Conservation (phyloP, 2,113 vertebrate genomes). For the Myanophis thanlyinensis region DNA sequence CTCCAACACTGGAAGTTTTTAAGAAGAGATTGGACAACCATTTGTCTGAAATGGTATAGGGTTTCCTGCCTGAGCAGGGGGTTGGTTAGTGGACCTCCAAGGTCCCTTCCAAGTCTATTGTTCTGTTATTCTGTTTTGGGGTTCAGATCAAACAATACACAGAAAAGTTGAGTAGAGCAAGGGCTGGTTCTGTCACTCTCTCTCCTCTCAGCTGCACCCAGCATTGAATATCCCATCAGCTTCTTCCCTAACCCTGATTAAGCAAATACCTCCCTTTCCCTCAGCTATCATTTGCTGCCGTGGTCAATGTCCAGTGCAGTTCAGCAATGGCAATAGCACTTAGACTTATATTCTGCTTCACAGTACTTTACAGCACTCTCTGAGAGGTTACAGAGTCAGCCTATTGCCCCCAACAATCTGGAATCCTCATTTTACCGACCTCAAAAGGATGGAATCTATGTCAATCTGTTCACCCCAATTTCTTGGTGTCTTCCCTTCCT, state of each 20-base stretch:
- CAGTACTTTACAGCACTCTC: neutral
- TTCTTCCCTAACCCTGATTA: neutral
- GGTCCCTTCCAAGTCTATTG: too few species aligned
- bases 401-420: neutral
- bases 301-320: neutral
- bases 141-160: neutral
- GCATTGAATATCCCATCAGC: neutral
- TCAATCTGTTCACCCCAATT: neutral
- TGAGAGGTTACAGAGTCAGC: neutral
- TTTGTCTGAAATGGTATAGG: too few species aligned
- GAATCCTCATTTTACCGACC: neutral
- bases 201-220: neutral
- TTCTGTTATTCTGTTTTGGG: neutral
- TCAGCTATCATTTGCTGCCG: neutral
- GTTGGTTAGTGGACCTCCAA: too few species aligned
- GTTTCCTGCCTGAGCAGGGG: too few species aligned
- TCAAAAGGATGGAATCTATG: neutral
- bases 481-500: neutral
- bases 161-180: neutral
- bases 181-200: neutral
- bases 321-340: neutral
- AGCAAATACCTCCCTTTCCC: neutral
- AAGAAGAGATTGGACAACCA: too few species aligned
- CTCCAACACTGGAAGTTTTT: too few species aligned
- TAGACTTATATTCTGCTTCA: neutral